Base-by-base conservation (phyloP, 2,797 vertebrate species). In the Rhynchotus rufescens region DNA sequence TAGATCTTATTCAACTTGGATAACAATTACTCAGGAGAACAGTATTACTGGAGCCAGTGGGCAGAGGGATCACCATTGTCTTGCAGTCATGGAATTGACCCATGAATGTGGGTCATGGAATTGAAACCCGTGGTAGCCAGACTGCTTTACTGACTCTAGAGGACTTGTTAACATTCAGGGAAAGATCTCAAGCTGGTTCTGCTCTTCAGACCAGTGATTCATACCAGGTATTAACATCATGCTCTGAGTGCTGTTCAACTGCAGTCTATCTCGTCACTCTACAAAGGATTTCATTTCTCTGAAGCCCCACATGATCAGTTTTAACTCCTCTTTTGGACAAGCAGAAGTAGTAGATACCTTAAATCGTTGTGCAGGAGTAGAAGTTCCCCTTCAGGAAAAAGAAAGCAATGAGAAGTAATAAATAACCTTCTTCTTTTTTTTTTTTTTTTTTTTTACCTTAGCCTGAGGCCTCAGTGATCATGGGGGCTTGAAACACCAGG, bases 171-270 rank as follows among this genome's bases (percentile, higher is more conserved):
- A 25, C 34, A 94, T 90, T 57, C 84, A 60, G 2, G 36, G 9
- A 38, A 89, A 83, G 12, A 25, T 60, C n/a, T 90, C 80, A 89
- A 67, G 82, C 38, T 84, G 89, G 51, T 83, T 90, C 67, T 86
- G 10, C 42, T 85, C 71, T 72, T 30, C 45, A 87, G 34, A 89
- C 20, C 51, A 93, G 84, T 73, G 86, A 79, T 85, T 92, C 82
- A 89, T 87, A 26, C 16, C 62, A 60, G 45, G 51, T 83, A 62
- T 80, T 88, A 68, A 40, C 56, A 82, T 52, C 76, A 62, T 47
- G n/a, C 44, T 86, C 84, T 5, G 15, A 84, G 34, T 67, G 44
- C 7, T 80, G 54, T 77, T 92, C 4, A 7, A 32, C n/a, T 47
- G n/a, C 42, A 62, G 59, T 69, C 25, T 38, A 19, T 67, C 45